Conservation (phyloP, 2,888 invertebrate genomes). For the Sclerodermus sp. region DNA sequence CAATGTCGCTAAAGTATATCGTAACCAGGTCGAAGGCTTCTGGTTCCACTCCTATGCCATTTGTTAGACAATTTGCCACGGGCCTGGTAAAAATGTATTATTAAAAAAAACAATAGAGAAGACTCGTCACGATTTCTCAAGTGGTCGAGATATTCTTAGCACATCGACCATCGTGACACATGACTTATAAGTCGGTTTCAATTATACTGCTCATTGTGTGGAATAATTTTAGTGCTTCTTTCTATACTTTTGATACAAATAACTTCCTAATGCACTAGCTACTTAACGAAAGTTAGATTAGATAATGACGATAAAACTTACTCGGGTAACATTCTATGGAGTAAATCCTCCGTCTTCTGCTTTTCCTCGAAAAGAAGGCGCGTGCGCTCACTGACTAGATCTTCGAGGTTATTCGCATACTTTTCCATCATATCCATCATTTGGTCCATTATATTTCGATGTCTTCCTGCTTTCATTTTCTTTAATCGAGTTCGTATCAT, state of each 20-base stretch:
- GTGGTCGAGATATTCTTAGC: no score
- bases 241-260: neutral
- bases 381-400: slow-evolving; percentile 89
- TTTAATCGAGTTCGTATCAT: slow-evolving; percentile 78
- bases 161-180: no score
- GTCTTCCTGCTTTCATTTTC: slow-evolving; percentile 87
- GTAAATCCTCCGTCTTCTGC: slow-evolving; percentile 87
- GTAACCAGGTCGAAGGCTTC: slow-evolving; percentile 93
- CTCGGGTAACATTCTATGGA: slow-evolving; percentile 93
- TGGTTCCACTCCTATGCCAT: slow-evolving; percentile 87
- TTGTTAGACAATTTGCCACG: slow-evolving; percentile 84
- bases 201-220: no score
- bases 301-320: slow-evolving; percentile 63
- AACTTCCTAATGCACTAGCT: neutral
- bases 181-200: no score
- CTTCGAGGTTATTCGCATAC: slow-evolving; percentile 92
- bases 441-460: slow-evolving; percentile 92
- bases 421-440: slow-evolving; percentile 99
- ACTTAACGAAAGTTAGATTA: no score
- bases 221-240: no score
- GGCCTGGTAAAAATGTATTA: no score
- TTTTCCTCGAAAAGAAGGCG: slow-evolving; percentile 88
- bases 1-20: slow-evolving; percentile 96
- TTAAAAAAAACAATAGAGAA: no score
- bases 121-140: no score